These are phyloP conservation scores for Cebidichthys violaceus DNA, from an alignment of 2,113 vertebrate genomes.

Conservation along the genomic window DNA sequence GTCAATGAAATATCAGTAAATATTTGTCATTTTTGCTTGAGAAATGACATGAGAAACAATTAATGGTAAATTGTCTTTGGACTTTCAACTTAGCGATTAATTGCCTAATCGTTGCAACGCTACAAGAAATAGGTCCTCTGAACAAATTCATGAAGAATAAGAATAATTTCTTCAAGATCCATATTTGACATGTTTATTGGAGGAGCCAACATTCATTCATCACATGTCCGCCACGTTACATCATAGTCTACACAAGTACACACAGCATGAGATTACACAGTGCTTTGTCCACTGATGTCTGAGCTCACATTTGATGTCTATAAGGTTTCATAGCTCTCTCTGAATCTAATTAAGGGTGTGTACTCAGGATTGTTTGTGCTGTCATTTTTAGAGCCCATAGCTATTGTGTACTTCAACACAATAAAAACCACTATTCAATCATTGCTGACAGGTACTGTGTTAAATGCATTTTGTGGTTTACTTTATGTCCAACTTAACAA, in stretches of 20 bases:
- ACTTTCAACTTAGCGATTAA: not conserved
- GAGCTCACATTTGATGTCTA: conserved; percentile 9
- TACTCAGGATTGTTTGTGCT: not conserved
- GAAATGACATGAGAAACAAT: not conserved
- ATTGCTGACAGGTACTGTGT: not conserved
- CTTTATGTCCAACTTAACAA: not conserved
- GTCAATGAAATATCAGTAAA: not conserved
- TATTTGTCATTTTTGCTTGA: not conserved
- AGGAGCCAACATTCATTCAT: not conserved
- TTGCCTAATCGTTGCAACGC: not conserved
- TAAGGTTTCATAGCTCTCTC: not conserved
- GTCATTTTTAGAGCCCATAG: not conserved
- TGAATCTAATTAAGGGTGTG: conserved; percentile 20
- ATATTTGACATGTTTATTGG: not conserved
- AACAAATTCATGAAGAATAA: not conserved
- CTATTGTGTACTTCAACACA: not conserved
- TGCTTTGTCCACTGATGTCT: not conserved
- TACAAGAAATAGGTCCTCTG: not conserved
- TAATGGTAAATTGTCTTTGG: not conserved
- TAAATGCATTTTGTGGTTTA: conserved; percentile 23
- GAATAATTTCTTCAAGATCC: not conserved
- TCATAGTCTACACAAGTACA: not conserved
- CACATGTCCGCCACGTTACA: conserved; percentile 8
- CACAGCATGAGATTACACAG: conserved; percentile 8
- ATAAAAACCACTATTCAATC: conserved; percentile 23